phyloP scores from a whole-genome alignment of 1,140 invertebrate genomes.

The Philaenus spumarius region DNA sequence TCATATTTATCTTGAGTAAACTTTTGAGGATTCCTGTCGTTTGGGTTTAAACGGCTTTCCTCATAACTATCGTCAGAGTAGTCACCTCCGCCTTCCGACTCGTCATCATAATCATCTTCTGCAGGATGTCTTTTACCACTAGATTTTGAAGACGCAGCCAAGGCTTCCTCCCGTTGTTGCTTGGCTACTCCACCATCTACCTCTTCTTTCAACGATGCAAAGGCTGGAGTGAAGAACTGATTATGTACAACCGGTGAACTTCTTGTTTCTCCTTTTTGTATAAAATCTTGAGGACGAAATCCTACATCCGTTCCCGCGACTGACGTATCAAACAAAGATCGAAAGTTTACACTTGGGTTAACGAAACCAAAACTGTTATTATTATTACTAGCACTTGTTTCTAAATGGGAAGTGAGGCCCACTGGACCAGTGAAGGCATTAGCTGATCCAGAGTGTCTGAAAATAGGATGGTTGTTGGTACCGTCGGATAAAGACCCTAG shows the following conservation, averaged over 20 bases:
- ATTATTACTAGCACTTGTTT: not conserved
- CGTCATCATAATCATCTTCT: conserved; percentile 1
- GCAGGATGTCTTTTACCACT: not conserved
- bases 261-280: not conserved
- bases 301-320: not conserved
- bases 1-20: too few relatives aligned
- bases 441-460: not conserved
- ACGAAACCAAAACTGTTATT: conserved; percentile 10
- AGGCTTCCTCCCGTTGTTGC: conserved; percentile 5
- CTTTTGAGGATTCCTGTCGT: too few relatives aligned
- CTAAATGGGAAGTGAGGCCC: not conserved
- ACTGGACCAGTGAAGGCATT: not conserved
- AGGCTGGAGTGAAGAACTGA: not conserved
- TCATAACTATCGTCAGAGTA: not conserved
- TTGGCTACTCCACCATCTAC: conserved; percentile 5
- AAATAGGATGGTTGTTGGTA: too few relatives aligned
- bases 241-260: not conserved
- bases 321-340: conserved; percentile 9
- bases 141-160: not conserved
- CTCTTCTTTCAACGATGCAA: conserved; percentile 2
- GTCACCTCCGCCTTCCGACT: not conserved
- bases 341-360: conserved; percentile 9
- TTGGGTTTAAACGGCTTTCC: not conserved
- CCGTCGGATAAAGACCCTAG: not conserved
- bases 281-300: conserved; percentile 4